These are phyloP conservation scores for Micromussa lordhowensis DNA, from an alignment of 92 coral and sea anemone species.

Conservation along the genomic window DNA sequence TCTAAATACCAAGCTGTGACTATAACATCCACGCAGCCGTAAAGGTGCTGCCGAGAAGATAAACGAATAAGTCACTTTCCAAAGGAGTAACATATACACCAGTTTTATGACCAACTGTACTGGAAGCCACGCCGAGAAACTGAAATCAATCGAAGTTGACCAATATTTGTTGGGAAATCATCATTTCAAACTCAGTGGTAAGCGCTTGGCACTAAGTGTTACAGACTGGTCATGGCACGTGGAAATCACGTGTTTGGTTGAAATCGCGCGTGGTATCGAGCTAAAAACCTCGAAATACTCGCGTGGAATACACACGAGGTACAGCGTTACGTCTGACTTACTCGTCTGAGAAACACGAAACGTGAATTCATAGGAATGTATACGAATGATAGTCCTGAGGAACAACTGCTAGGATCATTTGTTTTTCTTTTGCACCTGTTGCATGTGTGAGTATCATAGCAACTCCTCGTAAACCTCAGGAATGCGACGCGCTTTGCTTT, in stretches of 20 bases:
- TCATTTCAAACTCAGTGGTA: background rate
- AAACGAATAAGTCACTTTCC: background rate
- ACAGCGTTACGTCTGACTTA: background rate
- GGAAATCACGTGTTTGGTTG: background rate
- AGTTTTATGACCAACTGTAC: background rate
- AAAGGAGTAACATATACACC: background rate
- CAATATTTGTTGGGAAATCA: background rate
- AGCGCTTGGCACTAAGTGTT: background rate
- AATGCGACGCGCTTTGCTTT: background rate
- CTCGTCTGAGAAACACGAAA: background rate
- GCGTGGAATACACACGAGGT: background rate
- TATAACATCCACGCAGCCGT: background rate
- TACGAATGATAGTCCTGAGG: background rate
- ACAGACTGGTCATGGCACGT: background rate
- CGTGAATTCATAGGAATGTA: background rate
- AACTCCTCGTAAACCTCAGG: background rate
- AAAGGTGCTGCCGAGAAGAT: background rate
- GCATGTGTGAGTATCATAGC: background rate
- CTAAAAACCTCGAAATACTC: background rate
- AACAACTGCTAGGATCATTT: no score
- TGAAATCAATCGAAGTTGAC: background rate
- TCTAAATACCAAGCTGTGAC: background rate
- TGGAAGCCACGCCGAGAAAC: background rate
- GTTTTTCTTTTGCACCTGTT: background rate
- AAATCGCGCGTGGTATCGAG: background rate